phyloP scores from a whole-genome alignment of 1,140 invertebrate genomes.

The Holotrichia oblita region DNA sequence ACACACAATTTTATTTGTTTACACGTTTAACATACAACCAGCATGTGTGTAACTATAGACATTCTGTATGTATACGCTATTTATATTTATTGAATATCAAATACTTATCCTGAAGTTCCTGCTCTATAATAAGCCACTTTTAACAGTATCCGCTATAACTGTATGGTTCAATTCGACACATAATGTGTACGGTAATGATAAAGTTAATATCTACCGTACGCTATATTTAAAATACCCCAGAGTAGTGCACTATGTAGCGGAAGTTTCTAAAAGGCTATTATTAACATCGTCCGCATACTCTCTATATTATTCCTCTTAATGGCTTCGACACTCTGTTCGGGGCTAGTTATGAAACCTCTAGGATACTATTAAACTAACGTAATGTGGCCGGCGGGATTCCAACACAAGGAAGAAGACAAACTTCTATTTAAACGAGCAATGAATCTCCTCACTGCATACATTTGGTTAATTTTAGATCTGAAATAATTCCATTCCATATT shows the following conservation, averaged over 20 bases:
- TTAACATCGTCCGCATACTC: not conserved
- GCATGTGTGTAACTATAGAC: no score
- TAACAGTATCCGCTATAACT: not conserved
- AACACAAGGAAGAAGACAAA: not conserved
- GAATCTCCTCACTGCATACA: no score
- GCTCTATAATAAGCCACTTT: not conserved
- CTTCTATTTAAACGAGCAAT: no score
- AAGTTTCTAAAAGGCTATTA: constrained; percentile 7
- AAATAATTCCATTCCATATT: no score
- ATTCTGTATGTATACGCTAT: no score
- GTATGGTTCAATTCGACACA: not conserved
- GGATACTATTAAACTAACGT: not conserved
- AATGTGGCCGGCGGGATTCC: not conserved
- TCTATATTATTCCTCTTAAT: not conserved
- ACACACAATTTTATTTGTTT: no score
- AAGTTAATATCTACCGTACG: not conserved
- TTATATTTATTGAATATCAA: not conserved
- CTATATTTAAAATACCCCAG: not conserved
- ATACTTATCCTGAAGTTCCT: not conserved
- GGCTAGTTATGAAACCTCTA: not conserved
- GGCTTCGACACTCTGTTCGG: not conserved
- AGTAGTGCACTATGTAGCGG: not conserved
- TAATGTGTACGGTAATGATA: not conserved
- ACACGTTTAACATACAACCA: no score
- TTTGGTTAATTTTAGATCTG: no score